Base-by-base conservation (phyloP, 2,888 invertebrate species). In the Cerastoderma edule region DNA sequence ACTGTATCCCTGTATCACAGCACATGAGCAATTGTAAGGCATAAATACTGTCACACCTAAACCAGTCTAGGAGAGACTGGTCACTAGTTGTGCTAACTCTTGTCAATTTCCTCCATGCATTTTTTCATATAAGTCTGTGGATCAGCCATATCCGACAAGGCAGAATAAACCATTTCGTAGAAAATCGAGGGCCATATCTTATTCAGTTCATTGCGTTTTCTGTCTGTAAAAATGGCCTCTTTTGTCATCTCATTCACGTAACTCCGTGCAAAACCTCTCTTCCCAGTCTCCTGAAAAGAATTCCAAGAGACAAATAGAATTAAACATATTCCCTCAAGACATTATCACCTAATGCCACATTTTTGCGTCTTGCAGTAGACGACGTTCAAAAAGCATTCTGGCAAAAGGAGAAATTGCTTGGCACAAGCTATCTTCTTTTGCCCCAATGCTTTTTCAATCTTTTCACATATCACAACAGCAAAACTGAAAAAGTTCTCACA, bases 131-230 rank as follows among this genome's bases (percentile, higher is more conserved):
- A 91, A 30, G 85, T 65, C 44, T 85, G 82, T 60, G 81, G 83
- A 72, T 91, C 90, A 16, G 80, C 69, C 89, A 91, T 89, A 56
- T 92, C 91, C 39, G 85, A 68, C 28, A 92, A 81, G 0, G 89
- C 86, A 48, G 81, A 75, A 67, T 88, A 89, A 16, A 92, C 89
- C 86, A 91, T 85, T 75, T 89, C 89, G 68, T 85, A 78, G 67
- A 92, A 87, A 50, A 91, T 83, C 68, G 85, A 80, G 1, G 91
- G 89, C 92, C 92, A 92, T 28, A 90, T 73, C 76, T 87, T 86
- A 66, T 84, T 83, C 56, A 92, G 80, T 76, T 88, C 89, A 70
- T 76, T 79, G 48, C 86, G 84, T 78, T 91, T 91, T 76, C 89
- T 87, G 80, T 92, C 90, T 22, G 86, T 83, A 72, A 88, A 88